phyloP scores from a whole-genome alignment of 1,140 invertebrate species.

The Maniola jurtina region DNA sequence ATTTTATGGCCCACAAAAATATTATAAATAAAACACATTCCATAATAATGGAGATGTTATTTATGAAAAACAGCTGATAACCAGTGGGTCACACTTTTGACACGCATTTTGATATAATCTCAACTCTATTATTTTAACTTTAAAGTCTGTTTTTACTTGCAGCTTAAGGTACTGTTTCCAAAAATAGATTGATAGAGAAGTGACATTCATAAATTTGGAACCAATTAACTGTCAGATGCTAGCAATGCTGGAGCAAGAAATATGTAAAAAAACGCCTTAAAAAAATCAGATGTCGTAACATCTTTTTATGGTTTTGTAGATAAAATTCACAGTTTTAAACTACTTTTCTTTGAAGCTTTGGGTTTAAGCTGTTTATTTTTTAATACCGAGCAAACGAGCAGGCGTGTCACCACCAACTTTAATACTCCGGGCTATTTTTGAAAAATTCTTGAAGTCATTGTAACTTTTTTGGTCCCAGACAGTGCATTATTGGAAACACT shows the following conservation, averaged over 20 bases:
- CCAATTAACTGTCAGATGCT: constrained; percentile 3
- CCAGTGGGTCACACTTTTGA: not conserved
- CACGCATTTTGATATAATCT: not conserved
- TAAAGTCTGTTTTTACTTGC: not conserved
- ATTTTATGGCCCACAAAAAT: not conserved
- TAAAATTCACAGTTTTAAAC: not conserved
- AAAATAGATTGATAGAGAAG: constrained; percentile 10
- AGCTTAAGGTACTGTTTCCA: not conserved
- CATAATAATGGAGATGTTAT: not conserved
- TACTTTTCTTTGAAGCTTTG: not conserved
- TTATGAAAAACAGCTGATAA: constrained; percentile 12
- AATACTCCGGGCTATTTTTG: too few species aligned
- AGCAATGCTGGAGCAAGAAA: not conserved
- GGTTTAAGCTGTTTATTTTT: not conserved
- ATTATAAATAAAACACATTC: not conserved
- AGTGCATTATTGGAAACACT: too few species aligned
- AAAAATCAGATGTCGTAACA: not conserved
- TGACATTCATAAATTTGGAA: constrained; percentile 11
- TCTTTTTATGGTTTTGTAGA: not conserved
- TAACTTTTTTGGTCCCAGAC: too few species aligned
- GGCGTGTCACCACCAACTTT: too few species aligned
- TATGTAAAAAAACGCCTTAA: constrained; percentile 3
- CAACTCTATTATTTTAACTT: not conserved
- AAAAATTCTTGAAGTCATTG: too few species aligned
- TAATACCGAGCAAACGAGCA: too few species aligned